These are phyloP conservation scores for Chelon labrosus DNA, from an alignment of 2,797 vertebrate genomes.

Conservation along the genomic window DNA sequence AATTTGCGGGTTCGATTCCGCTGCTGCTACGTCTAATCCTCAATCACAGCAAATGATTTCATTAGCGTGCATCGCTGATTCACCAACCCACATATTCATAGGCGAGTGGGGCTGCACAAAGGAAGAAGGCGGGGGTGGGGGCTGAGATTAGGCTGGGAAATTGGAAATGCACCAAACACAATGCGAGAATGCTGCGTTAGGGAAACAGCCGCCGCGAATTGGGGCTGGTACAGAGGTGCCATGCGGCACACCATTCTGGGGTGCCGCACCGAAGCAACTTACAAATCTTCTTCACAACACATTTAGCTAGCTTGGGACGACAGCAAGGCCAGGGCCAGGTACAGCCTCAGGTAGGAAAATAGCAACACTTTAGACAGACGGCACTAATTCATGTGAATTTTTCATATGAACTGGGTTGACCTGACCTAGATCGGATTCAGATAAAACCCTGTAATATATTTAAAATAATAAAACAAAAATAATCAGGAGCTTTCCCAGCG, in stretches of 20 bases:
- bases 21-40: constrained; percentile 79
- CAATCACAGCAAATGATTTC: constrained; percentile 80
- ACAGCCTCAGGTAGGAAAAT: constrained; percentile 9
- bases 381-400: background rate
- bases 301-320: background rate
- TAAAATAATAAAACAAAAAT: constrained; percentile 23
- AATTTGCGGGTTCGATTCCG: constrained; percentile 70
- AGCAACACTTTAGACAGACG: constrained; percentile 29
- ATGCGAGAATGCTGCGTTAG: constrained; percentile 44
- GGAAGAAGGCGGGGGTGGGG: constrained; percentile 21
- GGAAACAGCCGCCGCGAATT: constrained; percentile 48
- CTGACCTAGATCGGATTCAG: constrained; percentile 28
- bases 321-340: constrained; percentile 13
- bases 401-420: constrained; percentile 19
- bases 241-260: constrained; percentile 46
- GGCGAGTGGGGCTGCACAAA: constrained; percentile 54
- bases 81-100: constrained; percentile 61
- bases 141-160: constrained; percentile 65
- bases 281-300: constrained; percentile 42
- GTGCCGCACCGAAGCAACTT: constrained; percentile 9
- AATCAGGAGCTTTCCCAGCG: constrained; percentile 3
- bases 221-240: constrained; percentile 46
- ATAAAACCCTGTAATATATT: constrained; percentile 10
- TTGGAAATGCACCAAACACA: constrained; percentile 66
- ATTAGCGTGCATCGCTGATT: constrained; percentile 71